These are phyloP conservation scores for Plectrocnemia conspersa DNA, from an alignment of 1,140 invertebrate species.

Conservation along the genomic window DNA sequence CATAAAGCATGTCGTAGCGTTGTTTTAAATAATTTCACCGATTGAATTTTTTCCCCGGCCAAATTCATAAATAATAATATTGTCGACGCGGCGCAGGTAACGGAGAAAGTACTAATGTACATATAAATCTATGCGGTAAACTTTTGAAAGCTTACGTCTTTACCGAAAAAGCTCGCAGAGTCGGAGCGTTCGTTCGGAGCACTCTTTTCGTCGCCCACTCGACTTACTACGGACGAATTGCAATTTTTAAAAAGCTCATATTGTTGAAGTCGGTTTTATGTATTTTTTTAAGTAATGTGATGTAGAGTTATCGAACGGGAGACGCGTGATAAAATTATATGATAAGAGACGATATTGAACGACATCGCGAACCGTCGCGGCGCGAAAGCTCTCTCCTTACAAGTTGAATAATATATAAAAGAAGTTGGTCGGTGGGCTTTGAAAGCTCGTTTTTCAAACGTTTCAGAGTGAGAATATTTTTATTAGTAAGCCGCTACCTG, in stretches of 20 bases:
- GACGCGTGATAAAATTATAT: constrained; percentile 1
- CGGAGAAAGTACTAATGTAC: constrained; percentile 32
- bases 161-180: constrained; percentile 32
- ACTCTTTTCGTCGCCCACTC: too few relatives aligned
- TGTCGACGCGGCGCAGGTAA: constrained; percentile 19
- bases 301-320: background rate
- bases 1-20: background rate
- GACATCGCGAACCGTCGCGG: constrained; percentile 19
- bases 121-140: constrained; percentile 36
- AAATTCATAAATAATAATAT: constrained; percentile 37
- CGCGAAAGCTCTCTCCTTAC: constrained; percentile 31
- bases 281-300: background rate
- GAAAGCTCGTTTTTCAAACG: constrained; percentile 37
- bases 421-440: constrained; percentile 34
- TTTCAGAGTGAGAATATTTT: constrained; percentile 36
- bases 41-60: constrained; percentile 24
- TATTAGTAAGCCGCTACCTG: constrained; percentile 32
- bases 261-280: background rate
- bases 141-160: constrained; percentile 37
- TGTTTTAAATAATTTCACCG: constrained; percentile 21
- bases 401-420: constrained; percentile 37
- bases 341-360: background rate
- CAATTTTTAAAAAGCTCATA: background rate
- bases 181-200: constrained; percentile 6
- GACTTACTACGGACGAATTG: too few relatives aligned